These are phyloP conservation scores for Anolis apletophallus DNA, from an alignment of 2,797 vertebrate genomes.

Conservation along the genomic window DNA sequence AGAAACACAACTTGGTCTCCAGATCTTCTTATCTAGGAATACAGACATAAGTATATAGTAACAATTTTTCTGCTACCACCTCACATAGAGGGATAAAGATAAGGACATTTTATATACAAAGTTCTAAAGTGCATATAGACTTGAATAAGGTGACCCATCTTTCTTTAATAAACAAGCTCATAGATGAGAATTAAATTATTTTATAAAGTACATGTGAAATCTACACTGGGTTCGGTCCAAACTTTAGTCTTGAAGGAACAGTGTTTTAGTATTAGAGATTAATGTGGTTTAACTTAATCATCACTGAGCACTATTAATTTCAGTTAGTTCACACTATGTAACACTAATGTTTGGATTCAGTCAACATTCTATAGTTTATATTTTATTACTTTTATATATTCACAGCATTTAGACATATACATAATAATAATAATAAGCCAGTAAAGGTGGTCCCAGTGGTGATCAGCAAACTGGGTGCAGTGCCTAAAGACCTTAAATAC, in stretches of 20 bases:
- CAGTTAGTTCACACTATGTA: background rate
- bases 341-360: background rate
- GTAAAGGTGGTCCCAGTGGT: too few species aligned
- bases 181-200: too few species aligned
- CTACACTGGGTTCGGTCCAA: background rate
- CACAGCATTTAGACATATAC: background rate
- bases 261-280: too few species aligned
- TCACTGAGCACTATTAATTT: too few species aligned
- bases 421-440: too few species aligned
- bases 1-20: conserved; percentile 84
- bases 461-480: too few species aligned
- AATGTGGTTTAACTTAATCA: too few species aligned
- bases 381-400: background rate
- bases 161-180: background rate
- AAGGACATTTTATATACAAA: background rate
- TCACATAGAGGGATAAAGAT: background rate
- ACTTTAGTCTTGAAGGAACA: background rate
- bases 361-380: background rate
- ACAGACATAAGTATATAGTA: background rate
- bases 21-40: conserved; percentile 80
- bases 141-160: background rate
- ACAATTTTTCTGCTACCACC: background rate
- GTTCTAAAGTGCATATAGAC: background rate
- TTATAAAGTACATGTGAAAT: background rate
- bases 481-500: too few species aligned